These are phyloP conservation scores for Tolmerus cingulatus DNA, from an alignment of 2,888 invertebrate species.

Conservation along the genomic window DNA sequence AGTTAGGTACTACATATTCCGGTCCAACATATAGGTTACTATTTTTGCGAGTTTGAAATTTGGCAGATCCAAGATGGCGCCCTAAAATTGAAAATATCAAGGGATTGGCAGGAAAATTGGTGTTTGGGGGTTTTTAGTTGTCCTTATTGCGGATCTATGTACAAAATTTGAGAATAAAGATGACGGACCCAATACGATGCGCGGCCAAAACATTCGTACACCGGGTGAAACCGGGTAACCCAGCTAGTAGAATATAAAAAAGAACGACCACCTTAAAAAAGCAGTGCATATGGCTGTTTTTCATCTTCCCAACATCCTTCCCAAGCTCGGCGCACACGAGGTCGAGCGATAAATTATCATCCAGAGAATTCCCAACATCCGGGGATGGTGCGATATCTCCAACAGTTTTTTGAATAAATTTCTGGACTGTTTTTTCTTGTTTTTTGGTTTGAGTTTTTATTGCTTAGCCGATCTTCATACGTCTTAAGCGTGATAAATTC, in stretches of 20 bases:
- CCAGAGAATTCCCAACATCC: background rate
- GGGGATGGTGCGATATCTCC: background rate
- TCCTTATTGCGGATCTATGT: too few relatives aligned
- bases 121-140: too few relatives aligned
- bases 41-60: too few relatives aligned
- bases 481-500: background rate
- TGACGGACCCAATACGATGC: too few relatives aligned
- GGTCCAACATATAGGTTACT: too few relatives aligned
- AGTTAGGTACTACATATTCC: too few relatives aligned
- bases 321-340: background rate
- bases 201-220: too few relatives aligned
- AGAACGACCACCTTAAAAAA: background rate
- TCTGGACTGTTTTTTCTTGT: background rate
- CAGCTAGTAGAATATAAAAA: background rate
- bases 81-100: too few relatives aligned
- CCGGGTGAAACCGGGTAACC: too few relatives aligned
- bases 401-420: background rate
- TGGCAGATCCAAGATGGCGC: too few relatives aligned
- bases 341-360: background rate
- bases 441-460: background rate
- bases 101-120: too few relatives aligned
- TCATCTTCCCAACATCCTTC: background rate
- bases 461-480: background rate
- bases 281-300: background rate
- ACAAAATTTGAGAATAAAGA: too few relatives aligned